Evolutionary conservation across 2,797 vertebrate species (phyloP).

Genomic region (Peromyscus attwateri): DNA sequence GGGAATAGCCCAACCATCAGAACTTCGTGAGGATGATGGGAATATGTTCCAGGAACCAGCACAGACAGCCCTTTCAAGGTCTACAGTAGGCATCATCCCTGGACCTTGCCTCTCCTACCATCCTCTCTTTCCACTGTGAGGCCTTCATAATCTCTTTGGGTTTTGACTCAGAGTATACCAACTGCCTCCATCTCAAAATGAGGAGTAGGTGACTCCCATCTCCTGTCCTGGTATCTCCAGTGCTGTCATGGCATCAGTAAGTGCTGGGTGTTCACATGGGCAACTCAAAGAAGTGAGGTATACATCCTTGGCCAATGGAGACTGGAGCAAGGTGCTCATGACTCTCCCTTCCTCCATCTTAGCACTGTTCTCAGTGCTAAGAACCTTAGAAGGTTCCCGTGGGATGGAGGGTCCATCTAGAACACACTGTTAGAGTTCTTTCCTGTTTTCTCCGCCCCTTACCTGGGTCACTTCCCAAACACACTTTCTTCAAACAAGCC

Average conservation of each 20-base stretch:
- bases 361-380: neutral
- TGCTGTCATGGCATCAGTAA: neutral
- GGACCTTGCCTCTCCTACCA: neutral
- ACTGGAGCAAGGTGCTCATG: neutral
- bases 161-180: neutral
- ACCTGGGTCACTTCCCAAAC: neutral
- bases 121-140: neutral
- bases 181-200: neutral
- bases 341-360: neutral
- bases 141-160: neutral
- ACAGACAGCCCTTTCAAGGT: neutral
- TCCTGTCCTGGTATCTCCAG: too few relatives aligned
- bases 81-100: neutral
- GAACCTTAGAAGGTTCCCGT: neutral
- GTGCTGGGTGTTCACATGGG: neutral
- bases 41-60: neutral
- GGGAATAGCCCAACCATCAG: neutral
- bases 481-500: neutral
- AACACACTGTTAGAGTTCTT: neutral
- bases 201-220: too few relatives aligned
- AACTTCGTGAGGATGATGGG: neutral
- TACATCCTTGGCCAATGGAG: neutral
- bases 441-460: neutral
- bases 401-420: neutral
- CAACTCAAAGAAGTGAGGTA: neutral